phyloP scores from a whole-genome alignment of 2,113 vertebrate species.

The Salvelinus namaycush region DNA sequence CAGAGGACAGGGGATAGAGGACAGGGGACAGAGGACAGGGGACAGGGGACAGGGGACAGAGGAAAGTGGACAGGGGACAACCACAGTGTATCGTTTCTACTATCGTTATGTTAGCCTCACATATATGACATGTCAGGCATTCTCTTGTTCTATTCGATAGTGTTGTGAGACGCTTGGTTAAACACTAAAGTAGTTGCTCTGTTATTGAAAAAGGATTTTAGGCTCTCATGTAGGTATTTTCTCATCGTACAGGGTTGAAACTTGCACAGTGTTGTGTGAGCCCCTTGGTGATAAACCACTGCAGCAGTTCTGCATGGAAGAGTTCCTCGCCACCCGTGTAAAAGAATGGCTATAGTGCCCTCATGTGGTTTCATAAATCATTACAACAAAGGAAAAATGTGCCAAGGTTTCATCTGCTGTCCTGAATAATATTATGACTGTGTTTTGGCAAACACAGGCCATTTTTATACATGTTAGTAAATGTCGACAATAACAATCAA shows the following conservation, averaged over 20 bases:
- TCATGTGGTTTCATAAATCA: conserved; percentile 50
- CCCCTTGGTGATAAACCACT: background rate
- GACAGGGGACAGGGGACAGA: too few species aligned
- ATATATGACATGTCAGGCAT: background rate
- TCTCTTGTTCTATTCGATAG: conserved; percentile 3
- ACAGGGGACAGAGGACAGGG: too few species aligned
- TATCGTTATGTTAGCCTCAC: background rate
- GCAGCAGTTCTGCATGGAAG: background rate
- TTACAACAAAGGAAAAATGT: conserved; percentile 23
- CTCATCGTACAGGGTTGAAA: background rate
- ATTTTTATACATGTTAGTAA: background rate
- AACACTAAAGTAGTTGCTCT: too few species aligned
- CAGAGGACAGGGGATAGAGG: too few species aligned
- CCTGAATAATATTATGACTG: background rate
- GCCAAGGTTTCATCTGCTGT: background rate
- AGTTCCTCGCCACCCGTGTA: background rate
- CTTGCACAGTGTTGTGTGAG: background rate
- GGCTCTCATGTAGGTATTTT: too few species aligned
- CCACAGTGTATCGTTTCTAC: background rate
- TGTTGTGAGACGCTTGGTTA: too few species aligned
- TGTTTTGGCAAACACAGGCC: background rate
- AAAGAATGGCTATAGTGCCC: conserved; percentile 44
- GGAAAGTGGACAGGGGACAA: background rate
- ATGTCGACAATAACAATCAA: too few species aligned
- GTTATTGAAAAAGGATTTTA: too few species aligned